phyloP scores from a whole-genome alignment of 2,888 invertebrate species.

The Stegophylla sp. region DNA sequence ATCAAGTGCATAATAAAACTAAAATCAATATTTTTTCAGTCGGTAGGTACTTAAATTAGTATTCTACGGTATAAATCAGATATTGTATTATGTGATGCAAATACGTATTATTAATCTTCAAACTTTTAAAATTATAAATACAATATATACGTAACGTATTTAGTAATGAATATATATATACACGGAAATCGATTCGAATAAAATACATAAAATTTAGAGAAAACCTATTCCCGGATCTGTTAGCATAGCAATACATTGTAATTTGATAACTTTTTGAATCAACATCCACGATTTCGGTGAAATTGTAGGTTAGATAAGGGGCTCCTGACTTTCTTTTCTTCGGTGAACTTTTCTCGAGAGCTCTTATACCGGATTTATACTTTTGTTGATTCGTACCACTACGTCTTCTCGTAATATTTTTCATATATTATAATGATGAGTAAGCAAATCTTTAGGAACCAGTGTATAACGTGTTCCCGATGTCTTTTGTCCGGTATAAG shows the following conservation, averaged over 20 bases:
- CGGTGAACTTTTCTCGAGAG: constrained; percentile 48
- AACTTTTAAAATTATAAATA: neutral
- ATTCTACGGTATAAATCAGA: no score
- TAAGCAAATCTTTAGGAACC: constrained; percentile 25
- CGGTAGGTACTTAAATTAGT: no score
- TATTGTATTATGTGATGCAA: no score
- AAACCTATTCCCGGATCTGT: neutral
- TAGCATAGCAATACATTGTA: constrained; percentile 27
- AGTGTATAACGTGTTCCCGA: constrained; percentile 7
- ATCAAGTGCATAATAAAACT: no score
- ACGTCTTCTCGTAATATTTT: constrained; percentile 35
- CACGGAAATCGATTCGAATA: neutral
- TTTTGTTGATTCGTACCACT: constrained; percentile 49
- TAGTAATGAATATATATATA: neutral
- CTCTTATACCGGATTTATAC: constrained; percentile 24
- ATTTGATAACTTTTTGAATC: constrained; percentile 44
- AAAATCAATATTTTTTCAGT: no score
- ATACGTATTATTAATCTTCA: constrained; percentile 18
- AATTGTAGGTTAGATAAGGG: constrained; percentile 26
- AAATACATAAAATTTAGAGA: constrained; percentile 10
- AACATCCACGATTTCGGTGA: constrained; percentile 15
- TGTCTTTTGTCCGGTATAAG: constrained; percentile 38
- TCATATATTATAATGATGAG: constrained; percentile 32
- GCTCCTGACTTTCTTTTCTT: constrained; percentile 50
- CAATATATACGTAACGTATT: no score